Conservation (phyloP, 1,140 invertebrate genomes). For the Leptopilina boulardi region DNA sequence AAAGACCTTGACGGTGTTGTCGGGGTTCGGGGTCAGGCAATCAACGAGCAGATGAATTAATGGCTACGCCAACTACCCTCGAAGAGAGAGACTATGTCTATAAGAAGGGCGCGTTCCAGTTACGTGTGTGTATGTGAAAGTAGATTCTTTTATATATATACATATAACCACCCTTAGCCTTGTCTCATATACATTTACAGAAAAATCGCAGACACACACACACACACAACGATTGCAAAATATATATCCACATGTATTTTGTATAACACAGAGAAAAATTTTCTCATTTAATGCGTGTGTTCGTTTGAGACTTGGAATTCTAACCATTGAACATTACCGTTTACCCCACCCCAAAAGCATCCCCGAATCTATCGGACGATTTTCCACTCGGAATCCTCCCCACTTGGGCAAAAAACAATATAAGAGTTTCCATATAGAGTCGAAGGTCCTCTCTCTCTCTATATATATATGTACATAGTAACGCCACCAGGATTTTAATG, state of each 20-base stretch:
- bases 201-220: not conserved
- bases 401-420: slow-evolving; percentile 50
- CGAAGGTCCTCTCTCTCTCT: not conserved
- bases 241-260: slow-evolving; percentile 12
- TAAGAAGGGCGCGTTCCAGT: slow-evolving; percentile 45
- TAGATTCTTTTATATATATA: slow-evolving; percentile 60
- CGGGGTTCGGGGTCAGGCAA: slow-evolving; percentile 57
- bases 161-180: slow-evolving; percentile 35
- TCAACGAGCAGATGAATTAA: slow-evolving; percentile 72
- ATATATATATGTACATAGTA: not conserved
- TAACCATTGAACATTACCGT: slow-evolving; percentile 37
- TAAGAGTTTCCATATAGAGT: slow-evolving; percentile 32
- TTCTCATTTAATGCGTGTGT: not conserved
- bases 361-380: slow-evolving; percentile 58
- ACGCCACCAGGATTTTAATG: slow-evolving; percentile 18
- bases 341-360: slow-evolving; percentile 39
- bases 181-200: slow-evolving; percentile 14
- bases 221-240: not conserved
- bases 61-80: slow-evolving; percentile 68
- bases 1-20: slow-evolving; percentile 36
- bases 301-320: slow-evolving; percentile 4
- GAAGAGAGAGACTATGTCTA: slow-evolving; percentile 58
- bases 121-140: slow-evolving; percentile 47
- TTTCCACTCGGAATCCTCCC: slow-evolving; percentile 47
- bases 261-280: slow-evolving; percentile 15